Evolutionary conservation across 37 sponge, comb jelly and placozoan genomes (phyloP).

Genomic region (Aphrocallistes beatrix): DNA sequence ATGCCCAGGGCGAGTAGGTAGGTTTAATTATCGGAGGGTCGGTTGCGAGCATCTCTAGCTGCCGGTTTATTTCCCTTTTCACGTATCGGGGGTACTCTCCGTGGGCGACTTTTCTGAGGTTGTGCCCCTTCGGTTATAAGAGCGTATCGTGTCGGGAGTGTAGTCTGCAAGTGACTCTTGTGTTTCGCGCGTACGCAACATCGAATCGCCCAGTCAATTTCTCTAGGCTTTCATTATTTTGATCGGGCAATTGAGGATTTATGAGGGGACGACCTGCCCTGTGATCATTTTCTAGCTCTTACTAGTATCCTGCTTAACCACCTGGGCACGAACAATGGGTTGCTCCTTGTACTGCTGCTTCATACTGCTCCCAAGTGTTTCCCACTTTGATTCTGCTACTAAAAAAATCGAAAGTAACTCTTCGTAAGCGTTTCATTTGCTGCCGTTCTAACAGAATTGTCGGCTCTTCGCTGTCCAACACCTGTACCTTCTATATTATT

Average conservation of each 20-base stretch:
- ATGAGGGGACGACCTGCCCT: neutral
- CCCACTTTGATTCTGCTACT: neutral
- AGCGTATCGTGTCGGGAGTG: neutral
- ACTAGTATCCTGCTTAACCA: neutral
- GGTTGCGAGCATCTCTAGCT: neutral
- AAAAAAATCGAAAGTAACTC: neutral
- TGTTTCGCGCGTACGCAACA: neutral
- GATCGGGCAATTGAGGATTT: neutral
- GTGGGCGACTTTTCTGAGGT: neutral
- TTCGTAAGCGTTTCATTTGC: neutral
- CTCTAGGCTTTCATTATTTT: neutral
- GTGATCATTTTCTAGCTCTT: neutral
- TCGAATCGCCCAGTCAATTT: neutral
- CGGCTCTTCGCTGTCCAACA: neutral
- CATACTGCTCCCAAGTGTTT: neutral
- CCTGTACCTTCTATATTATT: neutral
- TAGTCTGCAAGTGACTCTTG: neutral
- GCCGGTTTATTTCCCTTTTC: neutral
- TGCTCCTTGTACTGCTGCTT: neutral
- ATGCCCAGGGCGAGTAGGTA: conserved; percentile 13
- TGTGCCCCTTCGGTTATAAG: neutral
- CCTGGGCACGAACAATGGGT: neutral
- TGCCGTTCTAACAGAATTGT: neutral
- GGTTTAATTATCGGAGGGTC: conserved; percentile 13
- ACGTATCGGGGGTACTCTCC: neutral